A percentile compares a stretch with the other conserved stretches of the same genome.
phyloP scores from a whole-genome alignment of 2,797 vertebrate genomes.

The Sylvilagus floridanus region DNA sequence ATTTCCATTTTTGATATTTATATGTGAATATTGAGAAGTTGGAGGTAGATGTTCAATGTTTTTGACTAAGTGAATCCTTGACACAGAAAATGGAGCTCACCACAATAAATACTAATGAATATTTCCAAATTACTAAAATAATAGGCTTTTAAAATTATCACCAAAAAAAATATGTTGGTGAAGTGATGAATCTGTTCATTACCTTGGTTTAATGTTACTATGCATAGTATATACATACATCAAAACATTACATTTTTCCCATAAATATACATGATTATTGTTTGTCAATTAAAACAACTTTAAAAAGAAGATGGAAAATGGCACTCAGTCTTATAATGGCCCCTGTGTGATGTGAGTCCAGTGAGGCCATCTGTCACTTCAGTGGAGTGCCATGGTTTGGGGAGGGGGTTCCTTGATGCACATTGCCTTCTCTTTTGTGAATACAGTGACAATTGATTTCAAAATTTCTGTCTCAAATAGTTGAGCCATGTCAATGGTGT shows the following conservation, averaged over 20 bases:
- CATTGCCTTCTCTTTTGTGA: background rate
- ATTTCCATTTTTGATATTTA: background rate
- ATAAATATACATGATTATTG: background rate
- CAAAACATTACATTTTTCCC: background rate
- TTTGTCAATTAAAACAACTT: background rate
- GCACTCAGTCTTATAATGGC: background rate
- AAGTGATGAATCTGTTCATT: background rate
- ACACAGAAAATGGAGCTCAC: background rate
- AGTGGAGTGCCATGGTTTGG: background rate
- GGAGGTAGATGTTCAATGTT: background rate
- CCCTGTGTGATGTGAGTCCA: background rate
- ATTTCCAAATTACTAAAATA: background rate
- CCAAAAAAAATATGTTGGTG: background rate
- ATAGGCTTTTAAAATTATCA: background rate
- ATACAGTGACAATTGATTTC: background rate
- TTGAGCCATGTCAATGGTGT: background rate
- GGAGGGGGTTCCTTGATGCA: too few species aligned
- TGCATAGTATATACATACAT: background rate
- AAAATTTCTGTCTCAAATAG: background rate
- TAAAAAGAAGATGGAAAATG: background rate
- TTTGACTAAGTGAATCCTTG: background rate
- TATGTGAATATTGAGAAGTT: background rate
- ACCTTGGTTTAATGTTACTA: background rate
- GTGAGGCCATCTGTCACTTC: background rate
- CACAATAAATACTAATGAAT: background rate